Conservation (phyloP, 2,113 vertebrate species). For the Corydoras sp. region DNA sequence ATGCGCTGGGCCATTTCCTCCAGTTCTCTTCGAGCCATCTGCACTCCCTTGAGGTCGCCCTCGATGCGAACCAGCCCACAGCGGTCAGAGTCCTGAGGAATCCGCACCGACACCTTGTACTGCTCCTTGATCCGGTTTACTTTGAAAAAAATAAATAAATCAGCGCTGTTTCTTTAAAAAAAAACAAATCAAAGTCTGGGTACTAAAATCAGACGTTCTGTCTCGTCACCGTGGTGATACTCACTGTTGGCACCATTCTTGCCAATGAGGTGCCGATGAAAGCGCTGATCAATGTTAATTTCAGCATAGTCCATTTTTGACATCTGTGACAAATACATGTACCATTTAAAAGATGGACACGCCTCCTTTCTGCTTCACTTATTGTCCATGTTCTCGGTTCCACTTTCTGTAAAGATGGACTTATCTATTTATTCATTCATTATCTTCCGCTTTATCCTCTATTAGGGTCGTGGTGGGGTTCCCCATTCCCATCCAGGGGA, state of each 20-base stretch:
- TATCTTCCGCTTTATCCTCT: too few relatives aligned
- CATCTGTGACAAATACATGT: conserved; percentile 53
- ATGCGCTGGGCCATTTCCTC: conserved; percentile 76
- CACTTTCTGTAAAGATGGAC: too few relatives aligned
- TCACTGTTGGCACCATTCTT: conserved; percentile 74
- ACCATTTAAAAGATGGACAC: too few relatives aligned
- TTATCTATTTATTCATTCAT: too few relatives aligned
- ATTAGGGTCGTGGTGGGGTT: too few relatives aligned
- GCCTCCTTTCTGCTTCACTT: too few relatives aligned
- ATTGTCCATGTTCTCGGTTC: too few relatives aligned
- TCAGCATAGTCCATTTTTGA: conserved; percentile 75
- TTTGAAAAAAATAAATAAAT: conserved; percentile 31
- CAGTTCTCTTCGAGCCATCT: conserved; percentile 70
- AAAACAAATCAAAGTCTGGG: not conserved
- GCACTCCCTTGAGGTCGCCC: conserved; percentile 75
- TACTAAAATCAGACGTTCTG: too few relatives aligned
- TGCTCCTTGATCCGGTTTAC: conserved; percentile 78
- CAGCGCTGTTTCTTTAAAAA: not conserved
- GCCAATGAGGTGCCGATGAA: conserved; percentile 72
- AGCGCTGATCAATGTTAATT: conserved; percentile 69
- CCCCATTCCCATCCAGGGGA: too few relatives aligned
- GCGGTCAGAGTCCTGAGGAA: conserved; percentile 69
- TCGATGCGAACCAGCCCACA: conserved; percentile 74
- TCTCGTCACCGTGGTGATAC: conserved; percentile 35
- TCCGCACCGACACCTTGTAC: conserved; percentile 72